Base-by-base conservation (phyloP, 2,113 vertebrate species). In the Anseranas semipalmata region DNA sequence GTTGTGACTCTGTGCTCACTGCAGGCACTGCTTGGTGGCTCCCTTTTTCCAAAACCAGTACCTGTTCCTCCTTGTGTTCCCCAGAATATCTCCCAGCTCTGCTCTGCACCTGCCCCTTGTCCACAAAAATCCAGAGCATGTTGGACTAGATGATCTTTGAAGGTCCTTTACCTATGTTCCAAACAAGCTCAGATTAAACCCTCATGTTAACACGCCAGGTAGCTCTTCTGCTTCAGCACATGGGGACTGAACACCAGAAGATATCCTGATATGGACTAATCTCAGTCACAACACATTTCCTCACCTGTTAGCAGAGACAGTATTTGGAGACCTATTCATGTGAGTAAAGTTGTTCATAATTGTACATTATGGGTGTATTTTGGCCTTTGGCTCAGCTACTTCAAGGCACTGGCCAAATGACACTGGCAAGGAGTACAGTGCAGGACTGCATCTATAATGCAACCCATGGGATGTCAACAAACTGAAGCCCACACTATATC, bases 271-370 rank as follows among this genome's bases (percentile, higher is more conserved):
- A 20, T 0, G 1, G 14, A 28, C 43, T 53, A 0, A 33, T 73
- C 39, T 70, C 25, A 48, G 12, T 22, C 28, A 18, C 28, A 70
- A 16, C 19, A 58, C 1, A 16, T 68, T 93, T 77, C 30, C 33
- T 83, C 21, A 11, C 6, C 7, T 84, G 6, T 33, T 66, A 59
- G 32, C 21, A 79, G 12, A 70, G 33, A 15, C 15, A 59, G 9
- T 45, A 1, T 37, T 86, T 50, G 14, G 45, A 83, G 2, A 48
- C 16, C 63, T 76, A 27, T 5, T 32, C 12, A 50, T 1, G 11
- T 25, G 12, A 50, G 28, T 37, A 28, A 72, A 58, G 10, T 9
- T 65, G 35, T 77, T 53, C 0, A 0, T 12, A 88, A 37, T 4
- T 63, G 5, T 48, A 81, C 68, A 7, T 46, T 58, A 25, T 30